Conservation (phyloP, 2,888 invertebrate genomes). For the Ptycholaimellus sp. region DNA sequence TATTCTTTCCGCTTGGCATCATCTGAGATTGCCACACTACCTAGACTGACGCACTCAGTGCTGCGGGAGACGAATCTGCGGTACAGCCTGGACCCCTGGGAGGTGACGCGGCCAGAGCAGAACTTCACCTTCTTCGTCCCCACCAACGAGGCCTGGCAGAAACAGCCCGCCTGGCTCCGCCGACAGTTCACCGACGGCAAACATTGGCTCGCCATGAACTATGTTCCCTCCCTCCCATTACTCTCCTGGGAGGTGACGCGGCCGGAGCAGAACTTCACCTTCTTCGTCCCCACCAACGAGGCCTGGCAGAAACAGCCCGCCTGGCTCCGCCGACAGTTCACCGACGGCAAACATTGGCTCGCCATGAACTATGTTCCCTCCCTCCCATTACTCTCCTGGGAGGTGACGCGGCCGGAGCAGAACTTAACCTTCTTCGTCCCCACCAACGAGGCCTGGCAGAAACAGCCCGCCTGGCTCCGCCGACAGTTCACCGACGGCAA, state of each 20-base stretch:
- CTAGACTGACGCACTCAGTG: conserved; percentile 19
- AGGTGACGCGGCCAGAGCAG: conserved; percentile 8
- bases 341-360: conserved; percentile 4
- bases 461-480: conserved; percentile 28
- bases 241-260: conserved; percentile 13
- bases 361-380: conserved; percentile 6
- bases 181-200: conserved; percentile 4
- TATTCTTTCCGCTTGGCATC: too few species aligned
- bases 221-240: neutral
- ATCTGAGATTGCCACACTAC: too few species aligned
- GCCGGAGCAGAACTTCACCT: conserved; percentile 43
- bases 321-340: conserved; percentile 2
- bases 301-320: conserved; percentile 51
- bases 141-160: conserved; percentile 58
- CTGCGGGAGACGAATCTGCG: conserved; percentile 18
- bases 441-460: conserved; percentile 58
- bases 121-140: conserved; percentile 69
- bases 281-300: conserved; percentile 65
- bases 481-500: conserved; percentile 4
- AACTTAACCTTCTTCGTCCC: conserved; percentile 69
- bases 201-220: conserved; percentile 5
- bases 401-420: conserved; percentile 6
- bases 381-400: too few species aligned
- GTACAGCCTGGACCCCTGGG: conserved; percentile 24
- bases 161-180: conserved; percentile 28